These are phyloP conservation scores for Xenopus laevis DNA, from an alignment of 2,113 vertebrate genomes.

Conservation along the genomic window DNA sequence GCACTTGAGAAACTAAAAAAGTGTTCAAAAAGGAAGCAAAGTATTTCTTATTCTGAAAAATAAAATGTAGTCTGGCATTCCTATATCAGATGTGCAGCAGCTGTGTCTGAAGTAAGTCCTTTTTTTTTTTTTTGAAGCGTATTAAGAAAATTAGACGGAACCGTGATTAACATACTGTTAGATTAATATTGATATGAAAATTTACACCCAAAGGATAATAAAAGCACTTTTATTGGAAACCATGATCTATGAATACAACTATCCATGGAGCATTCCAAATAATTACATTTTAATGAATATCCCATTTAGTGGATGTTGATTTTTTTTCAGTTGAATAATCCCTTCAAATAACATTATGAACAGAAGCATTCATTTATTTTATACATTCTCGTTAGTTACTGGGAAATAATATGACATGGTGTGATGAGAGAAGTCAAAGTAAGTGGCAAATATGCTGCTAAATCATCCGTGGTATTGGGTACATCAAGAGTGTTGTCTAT, in stretches of 20 bases:
- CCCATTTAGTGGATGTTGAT: conserved; percentile 43
- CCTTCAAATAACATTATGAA: conserved; percentile 36
- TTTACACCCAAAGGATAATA: conserved; percentile 18
- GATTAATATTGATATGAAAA: conserved; percentile 30
- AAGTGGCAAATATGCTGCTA: conserved; percentile 36
- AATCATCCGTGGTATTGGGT: conserved; percentile 41
- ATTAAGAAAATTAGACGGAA: background rate
- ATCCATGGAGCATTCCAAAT: conserved; percentile 34
- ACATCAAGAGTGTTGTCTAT: conserved; percentile 34
- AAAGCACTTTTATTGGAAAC: conserved; percentile 24
- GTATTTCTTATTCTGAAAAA: conserved; percentile 10
- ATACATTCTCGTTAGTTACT: conserved; percentile 37
- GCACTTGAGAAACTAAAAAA: background rate
- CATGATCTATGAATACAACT: conserved; percentile 31
- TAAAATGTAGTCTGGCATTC: background rate
- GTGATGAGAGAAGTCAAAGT: conserved; percentile 27
- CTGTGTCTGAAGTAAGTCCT: too few relatives aligned
- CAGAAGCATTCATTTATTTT: conserved; percentile 36
- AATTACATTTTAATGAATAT: conserved; percentile 45
- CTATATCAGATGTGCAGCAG: too few relatives aligned
- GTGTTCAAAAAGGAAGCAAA: background rate
- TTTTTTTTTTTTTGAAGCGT: too few relatives aligned
- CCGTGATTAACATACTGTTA: background rate
- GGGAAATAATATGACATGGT: conserved; percentile 40
- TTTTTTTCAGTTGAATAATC: conserved; percentile 33